A percentile compares a stretch with the other conserved stretches of the same genome.
These are phyloP conservation scores for Lutjanus argentimaculatus DNA, from an alignment of 2,797 vertebrate species.

Conservation along the genomic window DNA sequence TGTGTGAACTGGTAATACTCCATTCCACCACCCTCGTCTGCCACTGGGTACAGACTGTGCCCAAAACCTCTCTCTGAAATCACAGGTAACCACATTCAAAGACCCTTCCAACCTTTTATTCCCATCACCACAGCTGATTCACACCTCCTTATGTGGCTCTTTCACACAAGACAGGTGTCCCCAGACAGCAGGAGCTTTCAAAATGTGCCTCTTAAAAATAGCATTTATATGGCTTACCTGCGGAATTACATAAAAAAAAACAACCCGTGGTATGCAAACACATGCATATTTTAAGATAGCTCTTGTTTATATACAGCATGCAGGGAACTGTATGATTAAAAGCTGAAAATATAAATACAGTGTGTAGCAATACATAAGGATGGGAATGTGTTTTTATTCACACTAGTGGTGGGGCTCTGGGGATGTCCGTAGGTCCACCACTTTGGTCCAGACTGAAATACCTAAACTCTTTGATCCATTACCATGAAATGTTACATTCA, in stretches of 20 bases:
- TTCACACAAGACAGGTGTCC: slow-evolving; percentile 40
- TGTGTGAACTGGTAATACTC: slow-evolving; percentile 10
- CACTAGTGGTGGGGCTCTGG: background rate
- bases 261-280: slow-evolving; percentile 19
- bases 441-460: background rate
- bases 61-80: slow-evolving; percentile 38
- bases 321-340: background rate
- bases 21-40: slow-evolving; percentile 10
- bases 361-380: background rate
- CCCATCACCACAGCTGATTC: slow-evolving; percentile 36
- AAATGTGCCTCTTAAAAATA: slow-evolving; percentile 47
- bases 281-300: background rate
- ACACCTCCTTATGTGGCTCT: slow-evolving; percentile 50
- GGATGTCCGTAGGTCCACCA: background rate
- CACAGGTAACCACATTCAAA: slow-evolving; percentile 47
- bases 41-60: slow-evolving; percentile 23
- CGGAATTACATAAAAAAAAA: slow-evolving; percentile 36
- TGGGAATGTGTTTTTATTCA: background rate
- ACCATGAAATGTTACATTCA: background rate
- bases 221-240: slow-evolving; percentile 20
- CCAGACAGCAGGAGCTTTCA: slow-evolving; percentile 27
- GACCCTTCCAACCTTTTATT: slow-evolving; percentile 44
- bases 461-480: background rate
- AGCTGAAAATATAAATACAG: background rate
- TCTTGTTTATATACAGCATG: slow-evolving; percentile 4